Evolutionary conservation across 2,113 vertebrate species (phyloP).

Genomic region (chimpanzee (Pan troglodytes)): NHGRI_mPanTro3-v2.1_pri NC_072421.2:32695001-32695500

Average conservation of each 20-base stretch:
- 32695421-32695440: neutral
- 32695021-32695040: neutral
- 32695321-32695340: neutral
- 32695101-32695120: neutral
- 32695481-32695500: neutral
- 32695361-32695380: neutral
- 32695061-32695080: neutral
- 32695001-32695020: neutral
- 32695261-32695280: neutral
- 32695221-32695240: neutral
- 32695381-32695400: neutral
- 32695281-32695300: neutral
- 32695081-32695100: neutral
- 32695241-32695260: conserved; percentile 2
- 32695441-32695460: neutral
- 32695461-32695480: neutral
- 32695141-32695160: neutral
- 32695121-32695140: neutral
- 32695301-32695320: neutral
- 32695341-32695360: neutral
- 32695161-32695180: neutral
- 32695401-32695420: neutral
- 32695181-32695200: neutral
- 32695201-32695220: neutral
- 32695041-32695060: neutral